Evolutionary conservation across 2,888 invertebrate species (phyloP).

Genomic region (Bombylius discolor): DNA sequence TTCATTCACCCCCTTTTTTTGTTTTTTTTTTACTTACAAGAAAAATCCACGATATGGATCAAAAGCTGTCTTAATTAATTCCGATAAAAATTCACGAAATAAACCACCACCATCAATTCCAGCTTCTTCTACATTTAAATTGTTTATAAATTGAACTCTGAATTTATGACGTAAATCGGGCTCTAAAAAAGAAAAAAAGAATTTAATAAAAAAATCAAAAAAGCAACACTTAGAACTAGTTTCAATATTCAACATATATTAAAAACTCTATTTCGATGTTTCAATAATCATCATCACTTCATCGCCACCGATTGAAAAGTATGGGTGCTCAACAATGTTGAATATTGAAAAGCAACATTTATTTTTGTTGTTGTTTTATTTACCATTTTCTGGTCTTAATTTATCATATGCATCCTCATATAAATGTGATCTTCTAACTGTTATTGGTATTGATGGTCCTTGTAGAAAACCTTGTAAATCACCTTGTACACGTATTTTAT

Average conservation of each 20-base stretch:
- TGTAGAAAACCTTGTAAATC: constrained; percentile 59
- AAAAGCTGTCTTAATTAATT: constrained; percentile 86
- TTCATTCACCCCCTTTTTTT: not conserved
- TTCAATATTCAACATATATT: too few relatives aligned
- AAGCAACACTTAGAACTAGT: not conserved
- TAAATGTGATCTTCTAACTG: constrained; percentile 77
- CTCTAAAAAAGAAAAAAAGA: constrained; percentile 40
- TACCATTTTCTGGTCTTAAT: constrained; percentile 78
- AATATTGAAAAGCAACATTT: too few relatives aligned
- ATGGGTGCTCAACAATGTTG: too few relatives aligned
- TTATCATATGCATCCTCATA: constrained; percentile 98
- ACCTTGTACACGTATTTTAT: constrained; percentile 49
- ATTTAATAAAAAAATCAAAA: not conserved
- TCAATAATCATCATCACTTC: too few relatives aligned
- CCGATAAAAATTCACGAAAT: constrained; percentile 88
- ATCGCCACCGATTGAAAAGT: too few relatives aligned
- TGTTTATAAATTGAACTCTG: constrained; percentile 80
- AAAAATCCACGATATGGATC: constrained; percentile 95
- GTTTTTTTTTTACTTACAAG: constrained; percentile 30
- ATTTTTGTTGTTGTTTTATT: constrained; percentile 19
- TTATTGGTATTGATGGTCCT: constrained; percentile 61
- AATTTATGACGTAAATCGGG: constrained; percentile 75
- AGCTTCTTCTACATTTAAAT: constrained; percentile 83
- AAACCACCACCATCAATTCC: constrained; percentile 97
- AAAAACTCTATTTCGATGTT: too few relatives aligned